Conservation (phyloP, 2,797 vertebrate species). For the Myiotriccus ornatus region DNA sequence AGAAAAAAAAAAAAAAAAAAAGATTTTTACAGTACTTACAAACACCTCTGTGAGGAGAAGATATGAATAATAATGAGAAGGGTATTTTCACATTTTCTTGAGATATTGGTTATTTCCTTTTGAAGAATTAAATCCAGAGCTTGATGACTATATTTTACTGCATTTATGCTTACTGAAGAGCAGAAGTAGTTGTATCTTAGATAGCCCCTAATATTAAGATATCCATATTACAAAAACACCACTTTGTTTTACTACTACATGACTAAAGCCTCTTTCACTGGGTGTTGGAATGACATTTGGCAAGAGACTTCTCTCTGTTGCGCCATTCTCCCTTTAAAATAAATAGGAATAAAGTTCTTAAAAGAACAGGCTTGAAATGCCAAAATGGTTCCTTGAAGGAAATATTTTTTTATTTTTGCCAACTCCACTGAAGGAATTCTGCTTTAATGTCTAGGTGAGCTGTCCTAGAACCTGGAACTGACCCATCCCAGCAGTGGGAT, state of each 20-base stretch:
- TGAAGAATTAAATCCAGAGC: neutral
- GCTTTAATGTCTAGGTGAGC: neutral
- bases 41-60: neutral
- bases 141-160: neutral
- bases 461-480: neutral
- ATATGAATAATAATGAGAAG: neutral
- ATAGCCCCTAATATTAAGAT: neutral
- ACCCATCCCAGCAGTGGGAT: neutral
- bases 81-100: neutral
- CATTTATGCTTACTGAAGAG: neutral
- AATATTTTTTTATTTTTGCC: neutral
- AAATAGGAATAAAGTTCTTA: neutral
- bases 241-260: neutral
- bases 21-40: neutral
- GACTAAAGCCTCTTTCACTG: neutral
- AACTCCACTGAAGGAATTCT: neutral
- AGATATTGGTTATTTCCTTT: neutral
- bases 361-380: neutral
- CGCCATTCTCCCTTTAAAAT: neutral
- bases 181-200: neutral
- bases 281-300: neutral
- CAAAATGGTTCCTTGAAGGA: neutral
- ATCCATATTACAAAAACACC: neutral
- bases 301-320: neutral
- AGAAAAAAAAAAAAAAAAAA: neutral